Evolutionary conservation across 2,888 invertebrate species (phyloP), one percentile per base, ranked within the genome.

Genomic region (Caenorhabditis doughertyi): DNA sequence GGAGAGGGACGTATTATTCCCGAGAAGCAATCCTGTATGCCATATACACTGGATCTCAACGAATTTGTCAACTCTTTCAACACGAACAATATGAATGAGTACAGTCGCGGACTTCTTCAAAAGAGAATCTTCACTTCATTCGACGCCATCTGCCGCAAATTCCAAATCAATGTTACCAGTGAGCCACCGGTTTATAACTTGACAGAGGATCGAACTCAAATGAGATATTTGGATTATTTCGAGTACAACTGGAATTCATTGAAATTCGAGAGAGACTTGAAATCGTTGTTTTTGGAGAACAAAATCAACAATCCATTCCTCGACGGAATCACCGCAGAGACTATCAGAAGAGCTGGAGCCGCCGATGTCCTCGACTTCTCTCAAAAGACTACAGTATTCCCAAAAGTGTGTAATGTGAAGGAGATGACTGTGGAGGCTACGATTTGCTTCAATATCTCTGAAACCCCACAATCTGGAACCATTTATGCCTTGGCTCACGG

Each of bases 181-280:
- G 58, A 76, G 47, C 32, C 56, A 9, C 74, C 80, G 1, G 58
- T 62, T 7, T 73, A 71, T 56, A 77, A 82, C 35, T 21, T 76
- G 51, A 68, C 71, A 1, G 67, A 62, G 29, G 77, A 81, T 21
- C 44, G 73, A 11, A 39, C 53, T 18, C 74, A 83, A 29, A 77
- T 85, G 58, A 73, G 86, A 49, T 86, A 81, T 60, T 39, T 86
- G 49, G 86, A 86, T 55, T 79, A 77, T 11, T 85, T 81, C 60
- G 86, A 85, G 18, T 60, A 84, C 62, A 55, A 68, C 23, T 86
- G 86, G 87, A 84, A 87, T 55, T 73, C 76, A 9, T 72, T 82
- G 47, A 80, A 84, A 25, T 85, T 85, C 71, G 87, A 85, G n/a
- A 71, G 85, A 58, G 85, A 87, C 27, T 44, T 87, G 56, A 84